Percentiles rank a stretch among this genome's conserved stretches.
Conservation (phyloP, 2,888 invertebrate species). For the Polydrusus cervinus region DNA sequence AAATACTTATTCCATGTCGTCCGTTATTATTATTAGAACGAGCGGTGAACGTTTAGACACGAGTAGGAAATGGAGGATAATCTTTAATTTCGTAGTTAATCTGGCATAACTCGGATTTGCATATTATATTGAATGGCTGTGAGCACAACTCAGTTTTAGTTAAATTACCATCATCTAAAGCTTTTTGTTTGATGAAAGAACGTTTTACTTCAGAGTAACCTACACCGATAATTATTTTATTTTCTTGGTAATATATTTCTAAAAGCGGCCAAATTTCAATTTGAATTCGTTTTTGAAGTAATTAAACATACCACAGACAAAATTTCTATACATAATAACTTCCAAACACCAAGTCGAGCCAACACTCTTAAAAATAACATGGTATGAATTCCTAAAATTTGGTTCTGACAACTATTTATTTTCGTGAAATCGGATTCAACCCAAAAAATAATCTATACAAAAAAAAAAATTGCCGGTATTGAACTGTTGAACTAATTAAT, state of each 20-base stretch:
- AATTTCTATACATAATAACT: too few relatives aligned
- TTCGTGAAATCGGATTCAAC: too few relatives aligned
- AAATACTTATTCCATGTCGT: slow-evolving; percentile 5
- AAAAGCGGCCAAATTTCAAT: too few relatives aligned
- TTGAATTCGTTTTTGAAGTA: too few relatives aligned
- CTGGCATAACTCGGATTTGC: slow-evolving; percentile 7
- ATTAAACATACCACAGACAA: too few relatives aligned
- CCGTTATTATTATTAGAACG: slow-evolving; percentile 4
- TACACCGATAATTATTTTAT: neutral
- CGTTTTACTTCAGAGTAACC: neutral
- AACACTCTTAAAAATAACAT: too few relatives aligned
- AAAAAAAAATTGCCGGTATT: too few relatives aligned
- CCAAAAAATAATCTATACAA: too few relatives aligned
- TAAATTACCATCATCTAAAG: slow-evolving; percentile 10
- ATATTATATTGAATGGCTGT: slow-evolving; percentile 13
- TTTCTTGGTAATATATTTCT: neutral
- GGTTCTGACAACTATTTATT: too few relatives aligned
- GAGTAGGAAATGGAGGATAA: slow-evolving; percentile 5
- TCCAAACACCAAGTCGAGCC: too few relatives aligned
- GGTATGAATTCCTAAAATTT: too few relatives aligned
- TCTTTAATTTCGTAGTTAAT: slow-evolving; percentile 20
- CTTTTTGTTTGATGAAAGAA: neutral
- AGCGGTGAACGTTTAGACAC: neutral
- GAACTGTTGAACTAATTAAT: too few relatives aligned
- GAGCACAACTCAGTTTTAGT: slow-evolving; percentile 1